These are phyloP conservation scores for Chrysaora quinquecirrha DNA, from an alignment of 30 jellyfish, hydroid and myxozoan genomes.

Conservation along the genomic window DNA sequence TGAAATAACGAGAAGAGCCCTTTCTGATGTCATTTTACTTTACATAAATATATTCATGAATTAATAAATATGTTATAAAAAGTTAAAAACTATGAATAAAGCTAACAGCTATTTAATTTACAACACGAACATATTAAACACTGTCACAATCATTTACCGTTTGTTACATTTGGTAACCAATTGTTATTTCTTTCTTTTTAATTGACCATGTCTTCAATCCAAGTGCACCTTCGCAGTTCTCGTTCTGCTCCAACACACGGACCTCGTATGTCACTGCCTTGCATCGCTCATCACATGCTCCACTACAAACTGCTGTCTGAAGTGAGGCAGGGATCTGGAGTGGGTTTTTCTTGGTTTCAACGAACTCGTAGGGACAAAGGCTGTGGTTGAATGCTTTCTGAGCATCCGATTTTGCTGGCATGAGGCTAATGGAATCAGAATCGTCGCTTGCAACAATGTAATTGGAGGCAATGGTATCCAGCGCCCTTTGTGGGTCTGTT, in stretches of 20 bases:
- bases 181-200: neutral
- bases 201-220: constrained; percentile 25
- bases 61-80: too few species aligned
- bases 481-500: constrained; percentile 1
- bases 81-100: too few species aligned
- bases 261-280: constrained; percentile 13
- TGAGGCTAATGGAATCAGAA: neutral
- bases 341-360: constrained; percentile 31
- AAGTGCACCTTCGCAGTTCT: constrained; percentile 2
- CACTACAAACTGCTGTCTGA: constrained; percentile 8
- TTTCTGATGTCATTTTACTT: too few species aligned
- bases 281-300: constrained; percentile 28
- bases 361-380: constrained; percentile 15
- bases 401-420: neutral
- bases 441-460: neutral
- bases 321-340: constrained; percentile 5
- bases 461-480: constrained; percentile 12
- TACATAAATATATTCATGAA: too few species aligned
- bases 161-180: constrained; percentile 26
- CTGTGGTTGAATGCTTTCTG: neutral
- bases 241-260: neutral
- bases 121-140: too few species aligned
- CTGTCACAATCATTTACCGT: too few species aligned
- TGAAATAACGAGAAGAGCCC: too few species aligned
- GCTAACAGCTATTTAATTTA: too few species aligned